Base-by-base conservation (phyloP, 2,888 invertebrate species). In the Acholoe squamosa region DNA sequence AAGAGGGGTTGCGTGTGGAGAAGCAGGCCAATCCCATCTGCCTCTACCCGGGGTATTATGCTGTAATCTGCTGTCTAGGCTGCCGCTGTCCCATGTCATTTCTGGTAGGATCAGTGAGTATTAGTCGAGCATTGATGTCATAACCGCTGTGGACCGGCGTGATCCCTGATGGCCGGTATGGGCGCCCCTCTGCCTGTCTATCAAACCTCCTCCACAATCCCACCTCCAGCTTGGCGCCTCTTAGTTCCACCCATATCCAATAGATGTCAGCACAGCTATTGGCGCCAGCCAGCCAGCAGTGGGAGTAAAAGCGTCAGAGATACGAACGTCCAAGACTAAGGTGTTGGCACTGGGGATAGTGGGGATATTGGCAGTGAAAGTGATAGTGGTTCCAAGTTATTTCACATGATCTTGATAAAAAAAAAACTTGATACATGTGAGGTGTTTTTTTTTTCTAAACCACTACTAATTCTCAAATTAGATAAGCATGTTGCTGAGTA, bases 91-190 rank as follows among this genome's bases (percentile, higher is more conserved):
- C 80, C 80, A 43, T 80, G 80, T 80, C 80, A 80, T 80, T 80
- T 80, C 80, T 80, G 22, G 10, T 80, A 7, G 80, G 80, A 80
- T 80, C 80, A 80, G 33, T 80, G 33, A 43, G 80, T 80, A 80
- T 80, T 80, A 80, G 80, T 19, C 43, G 43, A 7, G 43, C 43
- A 80, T 80, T 80, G 80, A 43, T 34, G 80, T 43, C 80, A 43
- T 80, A 80, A 80, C 80, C 80, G 80, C 43, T 25, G 25, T 16
- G 80, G 80, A 16, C 14, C 33, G 16, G n/a, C 12, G 16, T 80
- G 80, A 80, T 80, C 80, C 80, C 80, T 43, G 80, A 80, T 80
- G 80, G 34, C 28, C 28, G 28, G 71, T 25, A 14, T 25, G n/a
- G 28, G 71, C 71, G 12, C 71, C 71, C 1, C 28, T 25, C 71